A percentile compares a stretch with the other conserved stretches of the same genome.
Conservation (phyloP, 2,113 vertebrate species). For the Heliornis fulica region DNA sequence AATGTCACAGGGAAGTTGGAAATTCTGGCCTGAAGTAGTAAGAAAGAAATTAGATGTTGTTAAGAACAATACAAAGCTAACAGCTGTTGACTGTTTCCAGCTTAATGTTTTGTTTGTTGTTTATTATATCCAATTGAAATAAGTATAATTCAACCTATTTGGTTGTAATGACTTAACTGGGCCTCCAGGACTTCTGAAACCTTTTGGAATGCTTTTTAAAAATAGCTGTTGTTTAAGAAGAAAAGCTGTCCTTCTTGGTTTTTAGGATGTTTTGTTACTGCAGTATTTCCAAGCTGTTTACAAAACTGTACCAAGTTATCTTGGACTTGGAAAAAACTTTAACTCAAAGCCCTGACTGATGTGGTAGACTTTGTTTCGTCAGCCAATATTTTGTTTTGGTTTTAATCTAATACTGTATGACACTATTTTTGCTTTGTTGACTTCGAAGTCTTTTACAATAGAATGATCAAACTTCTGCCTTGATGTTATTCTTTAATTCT, state of each 20-base stretch:
- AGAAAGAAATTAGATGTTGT: background rate
- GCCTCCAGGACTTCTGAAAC: background rate
- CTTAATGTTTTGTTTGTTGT: background rate
- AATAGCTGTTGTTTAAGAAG: background rate
- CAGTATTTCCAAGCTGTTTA: background rate
- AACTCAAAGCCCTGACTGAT: background rate
- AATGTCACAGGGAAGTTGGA: background rate
- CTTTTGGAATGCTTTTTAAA: background rate
- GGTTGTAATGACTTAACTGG: background rate
- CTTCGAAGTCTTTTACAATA: background rate
- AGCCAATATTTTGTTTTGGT: background rate
- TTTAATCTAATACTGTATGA: background rate
- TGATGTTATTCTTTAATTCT: background rate
- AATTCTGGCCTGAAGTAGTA: background rate
- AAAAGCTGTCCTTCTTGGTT: background rate
- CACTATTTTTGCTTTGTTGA: background rate
- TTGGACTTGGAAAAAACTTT: too few relatives aligned
- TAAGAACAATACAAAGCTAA: background rate
- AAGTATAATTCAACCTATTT: background rate
- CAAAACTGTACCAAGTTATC: background rate
- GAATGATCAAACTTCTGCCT: background rate
- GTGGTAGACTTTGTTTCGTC: background rate
- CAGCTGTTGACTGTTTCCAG: background rate
- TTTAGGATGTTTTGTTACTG: accelerated
- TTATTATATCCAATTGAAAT: background rate